Evolutionary conservation across 2,888 invertebrate genomes (phyloP), one percentile per base, ranked within the genome.

Genomic region (Leucoma salicis): DNA sequence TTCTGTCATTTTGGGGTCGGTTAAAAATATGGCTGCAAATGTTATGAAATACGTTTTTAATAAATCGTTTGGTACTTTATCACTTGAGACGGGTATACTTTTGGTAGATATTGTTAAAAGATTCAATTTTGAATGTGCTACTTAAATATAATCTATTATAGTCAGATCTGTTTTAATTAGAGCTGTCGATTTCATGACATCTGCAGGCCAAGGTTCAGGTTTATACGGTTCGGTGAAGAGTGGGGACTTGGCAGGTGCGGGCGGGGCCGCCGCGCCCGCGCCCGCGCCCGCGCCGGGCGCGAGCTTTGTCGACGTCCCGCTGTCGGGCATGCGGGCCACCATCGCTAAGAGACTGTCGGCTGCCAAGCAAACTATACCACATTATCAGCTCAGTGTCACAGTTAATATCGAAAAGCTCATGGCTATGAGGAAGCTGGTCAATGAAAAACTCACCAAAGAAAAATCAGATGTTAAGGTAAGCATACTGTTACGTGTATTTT

Each of bases 331-430:
- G 83, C 91, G 98, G 49, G 92, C 92, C 53, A 94, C 96, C 18
- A 98, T 99, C 71, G 99, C 98, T 15, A 96, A 96, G 77, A 91
- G 99, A 27, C 91, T 99, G 35, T 75, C 94, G 1, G 93, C 95
- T 66, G 97, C 99, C 24, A 99, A 99, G 84, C 94, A 95, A 78
- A 94, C 94, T 35, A 96, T 99, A 72, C 99, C 99, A 3, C 99
- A 99, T 81, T 99, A 99, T 82, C 99, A 99, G 80, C 90, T 99
- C 1, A 93, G 95, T 0, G 91, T 94, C 29, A 97, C 99, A 40
- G 91, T 97, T 42, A 93, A 94, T 67, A 93, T 99, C 66, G 98
- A 99, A 71, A 92, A 92, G 66, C 90, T 93, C 75, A 88, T 97
- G 39, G 92, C 92, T 67, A 87, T 97, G 73, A 91, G 98, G 47